These are phyloP conservation scores for Pachydiplax longipennis DNA, from an alignment of 2,888 invertebrate species.

Conservation along the genomic window DNA sequence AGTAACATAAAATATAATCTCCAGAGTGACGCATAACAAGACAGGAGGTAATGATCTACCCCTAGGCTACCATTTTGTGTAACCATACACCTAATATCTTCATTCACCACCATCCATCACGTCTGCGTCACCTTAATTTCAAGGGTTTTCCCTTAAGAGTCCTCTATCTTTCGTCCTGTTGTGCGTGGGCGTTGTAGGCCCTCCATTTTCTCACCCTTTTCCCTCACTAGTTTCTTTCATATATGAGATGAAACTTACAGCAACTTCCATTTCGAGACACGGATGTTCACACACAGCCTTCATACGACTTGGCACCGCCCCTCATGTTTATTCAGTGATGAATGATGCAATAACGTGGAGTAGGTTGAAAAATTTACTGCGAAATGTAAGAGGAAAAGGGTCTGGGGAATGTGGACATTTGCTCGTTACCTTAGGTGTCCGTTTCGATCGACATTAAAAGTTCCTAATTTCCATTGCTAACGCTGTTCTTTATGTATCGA, in stretches of 20 bases:
- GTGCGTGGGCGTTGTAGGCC: not conserved
- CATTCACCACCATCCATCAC: not conserved
- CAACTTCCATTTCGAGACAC: not conserved
- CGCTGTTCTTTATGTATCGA: too few relatives aligned
- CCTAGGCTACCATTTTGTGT: not conserved
- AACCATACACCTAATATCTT: not conserved
- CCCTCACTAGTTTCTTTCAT: not conserved
- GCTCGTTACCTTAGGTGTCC: too few relatives aligned
- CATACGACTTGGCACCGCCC: not conserved
- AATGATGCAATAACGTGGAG: not conserved
- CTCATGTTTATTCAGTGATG: not conserved
- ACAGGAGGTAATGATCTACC: too few relatives aligned
- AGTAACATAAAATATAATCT: too few relatives aligned
- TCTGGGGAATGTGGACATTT: too few relatives aligned
- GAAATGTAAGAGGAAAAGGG: too few relatives aligned
- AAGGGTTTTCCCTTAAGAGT: not conserved
- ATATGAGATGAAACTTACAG: not conserved
- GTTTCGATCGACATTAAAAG: too few relatives aligned
- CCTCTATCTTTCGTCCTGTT: not conserved
- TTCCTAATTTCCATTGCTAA: too few relatives aligned
- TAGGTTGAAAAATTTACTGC: too few relatives aligned
- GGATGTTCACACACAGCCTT: not conserved
- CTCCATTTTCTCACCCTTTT: not conserved
- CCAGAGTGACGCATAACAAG: too few relatives aligned
- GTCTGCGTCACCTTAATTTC: not conserved